phyloP scores from a whole-genome alignment of 2,888 invertebrate species.

The Plusia festucae region DNA sequence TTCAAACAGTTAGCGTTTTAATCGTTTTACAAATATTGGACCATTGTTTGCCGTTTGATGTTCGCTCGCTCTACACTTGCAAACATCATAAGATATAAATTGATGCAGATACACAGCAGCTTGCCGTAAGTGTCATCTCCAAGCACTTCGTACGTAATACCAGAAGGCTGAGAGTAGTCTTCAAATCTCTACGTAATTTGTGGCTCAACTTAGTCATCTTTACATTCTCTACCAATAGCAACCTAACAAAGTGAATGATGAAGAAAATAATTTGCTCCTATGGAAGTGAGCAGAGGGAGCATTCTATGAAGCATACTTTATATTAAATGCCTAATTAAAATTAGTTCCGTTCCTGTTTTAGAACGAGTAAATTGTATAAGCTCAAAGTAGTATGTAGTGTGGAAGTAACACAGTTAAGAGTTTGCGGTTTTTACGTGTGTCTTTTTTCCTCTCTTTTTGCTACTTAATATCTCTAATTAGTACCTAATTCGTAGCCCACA shows the following conservation, averaged over 20 bases:
- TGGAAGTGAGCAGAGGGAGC: too few relatives aligned
- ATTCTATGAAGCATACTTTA: too few relatives aligned
- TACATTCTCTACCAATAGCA: too few relatives aligned
- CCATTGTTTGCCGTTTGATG: constrained; percentile 6
- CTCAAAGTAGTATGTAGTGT: too few relatives aligned
- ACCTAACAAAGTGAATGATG: too few relatives aligned
- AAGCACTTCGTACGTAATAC: neutral
- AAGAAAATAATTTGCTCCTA: too few relatives aligned
- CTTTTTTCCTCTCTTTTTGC: neutral
- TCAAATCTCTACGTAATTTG: too few relatives aligned
- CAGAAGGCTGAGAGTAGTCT: neutral
- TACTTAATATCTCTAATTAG: constrained; percentile 39
- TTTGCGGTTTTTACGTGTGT: neutral
- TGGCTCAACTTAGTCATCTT: too few relatives aligned
- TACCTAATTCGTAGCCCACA: constrained; percentile 17
- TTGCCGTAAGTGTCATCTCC: neutral
- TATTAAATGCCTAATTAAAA: too few relatives aligned
- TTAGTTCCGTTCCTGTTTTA: too few relatives aligned
- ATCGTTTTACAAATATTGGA: neutral
- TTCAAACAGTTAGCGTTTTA: constrained; percentile 1
- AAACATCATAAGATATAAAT: neutral
- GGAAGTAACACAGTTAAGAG: neutral
- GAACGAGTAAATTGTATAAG: too few relatives aligned
- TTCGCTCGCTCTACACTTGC: neutral
- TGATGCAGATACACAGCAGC: neutral